Conservation (phyloP, 1,140 invertebrate genomes). For the Papilio helenus region DNA sequence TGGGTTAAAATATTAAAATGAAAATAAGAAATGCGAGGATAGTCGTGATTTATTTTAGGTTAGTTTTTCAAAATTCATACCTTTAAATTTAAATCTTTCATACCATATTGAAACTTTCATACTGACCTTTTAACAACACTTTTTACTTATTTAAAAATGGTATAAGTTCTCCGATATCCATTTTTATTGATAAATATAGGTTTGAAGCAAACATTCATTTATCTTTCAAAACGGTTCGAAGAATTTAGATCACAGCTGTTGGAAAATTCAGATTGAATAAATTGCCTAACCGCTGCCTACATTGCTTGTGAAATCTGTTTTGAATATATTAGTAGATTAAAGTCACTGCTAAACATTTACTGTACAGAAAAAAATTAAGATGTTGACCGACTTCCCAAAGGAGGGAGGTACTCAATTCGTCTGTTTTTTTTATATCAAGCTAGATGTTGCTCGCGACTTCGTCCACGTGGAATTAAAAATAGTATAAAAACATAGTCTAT, state of each 20-base stretch:
- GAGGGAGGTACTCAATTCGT: too few relatives aligned
- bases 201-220: conserved; percentile 4
- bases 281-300: neutral
- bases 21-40: too few relatives aligned
- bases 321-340: neutral
- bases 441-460: too few relatives aligned
- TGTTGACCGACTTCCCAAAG: too few relatives aligned
- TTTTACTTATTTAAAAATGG: neutral
- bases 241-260: conserved; percentile 12
- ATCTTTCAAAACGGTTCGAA: neutral
- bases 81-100: too few relatives aligned
- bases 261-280: conserved; percentile 20
- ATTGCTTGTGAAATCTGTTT: conserved; percentile 10
- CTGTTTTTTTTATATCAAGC: too few relatives aligned
- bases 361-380: too few relatives aligned
- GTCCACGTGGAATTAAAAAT: too few relatives aligned
- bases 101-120: neutral
- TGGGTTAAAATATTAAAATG: too few relatives aligned
- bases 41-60: too few relatives aligned
- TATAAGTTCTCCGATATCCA: neutral
- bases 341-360: neutral
- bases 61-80: too few relatives aligned
- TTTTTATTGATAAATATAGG: conserved; percentile 3
- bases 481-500: too few relatives aligned
- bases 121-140: neutral